Percentiles rank a stretch among this genome's conserved stretches.
Evolutionary conservation across 2,113 vertebrate genomes (phyloP).

Genomic region (Crypturellus undulatus): DNA sequence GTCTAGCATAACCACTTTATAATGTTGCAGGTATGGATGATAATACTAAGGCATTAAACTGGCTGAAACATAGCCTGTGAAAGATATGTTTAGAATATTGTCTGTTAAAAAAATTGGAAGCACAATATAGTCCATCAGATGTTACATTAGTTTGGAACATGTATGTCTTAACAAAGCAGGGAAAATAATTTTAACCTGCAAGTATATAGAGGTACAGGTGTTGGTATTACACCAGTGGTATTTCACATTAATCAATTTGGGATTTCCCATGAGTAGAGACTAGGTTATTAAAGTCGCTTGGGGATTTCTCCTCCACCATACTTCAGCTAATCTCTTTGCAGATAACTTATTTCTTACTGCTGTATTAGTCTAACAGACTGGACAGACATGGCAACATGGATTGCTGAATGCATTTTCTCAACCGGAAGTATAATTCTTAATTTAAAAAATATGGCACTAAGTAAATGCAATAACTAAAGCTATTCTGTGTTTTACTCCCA

Average conservation of each 20-base stretch:
- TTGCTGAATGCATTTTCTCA: neutral
- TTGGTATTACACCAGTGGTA: neutral
- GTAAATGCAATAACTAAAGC: neutral
- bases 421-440: neutral
- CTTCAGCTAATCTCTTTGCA: slow-evolving; percentile 31
- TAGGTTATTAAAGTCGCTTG: neutral
- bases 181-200: neutral
- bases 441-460: neutral
- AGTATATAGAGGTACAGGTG: neutral
- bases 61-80: neutral
- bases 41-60: neutral
- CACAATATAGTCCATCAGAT: neutral
- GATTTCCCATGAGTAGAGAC: slow-evolving; percentile 10
- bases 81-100: neutral
- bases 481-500: neutral
- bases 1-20: neutral
- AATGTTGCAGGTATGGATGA: neutral
- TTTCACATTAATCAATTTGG: slow-evolving; percentile 31
- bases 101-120: neutral
- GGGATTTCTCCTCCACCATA: neutral
- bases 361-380: neutral
- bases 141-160: neutral
- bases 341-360: neutral
- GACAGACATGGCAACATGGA: neutral
- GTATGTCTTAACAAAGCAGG: neutral